These are phyloP conservation scores for Bambusicola thoracicus DNA, from an alignment of 2,113 vertebrate genomes.

Conservation along the genomic window DNA sequence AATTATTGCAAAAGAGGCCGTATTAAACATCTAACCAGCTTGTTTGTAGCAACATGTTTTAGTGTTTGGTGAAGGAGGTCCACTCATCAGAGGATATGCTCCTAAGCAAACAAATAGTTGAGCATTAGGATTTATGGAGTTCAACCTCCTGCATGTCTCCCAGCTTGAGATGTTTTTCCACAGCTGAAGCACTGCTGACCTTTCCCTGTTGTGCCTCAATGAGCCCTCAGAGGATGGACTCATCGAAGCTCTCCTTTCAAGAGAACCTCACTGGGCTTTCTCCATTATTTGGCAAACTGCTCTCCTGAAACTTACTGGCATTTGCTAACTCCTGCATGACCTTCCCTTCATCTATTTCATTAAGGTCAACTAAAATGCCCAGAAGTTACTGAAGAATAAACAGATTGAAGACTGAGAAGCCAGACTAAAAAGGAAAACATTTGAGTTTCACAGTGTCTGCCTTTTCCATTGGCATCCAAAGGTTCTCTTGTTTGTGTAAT, in stretches of 20 bases:
- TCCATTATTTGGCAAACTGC: neutral
- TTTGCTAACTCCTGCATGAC: neutral
- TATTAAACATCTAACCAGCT: neutral
- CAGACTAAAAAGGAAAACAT: rapidly evolving
- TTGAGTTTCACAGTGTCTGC: neutral
- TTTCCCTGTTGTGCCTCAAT: neutral
- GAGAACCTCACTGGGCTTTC: neutral
- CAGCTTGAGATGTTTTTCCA: neutral
- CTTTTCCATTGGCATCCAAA: neutral
- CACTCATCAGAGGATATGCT: neutral
- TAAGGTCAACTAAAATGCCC: neutral
- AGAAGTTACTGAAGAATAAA: neutral
- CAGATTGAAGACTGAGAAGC: neutral
- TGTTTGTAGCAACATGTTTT: neutral
- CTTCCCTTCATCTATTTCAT: neutral
- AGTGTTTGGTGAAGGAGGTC: neutral
- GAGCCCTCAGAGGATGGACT: neutral
- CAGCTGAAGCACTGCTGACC: neutral
- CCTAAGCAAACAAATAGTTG: neutral
- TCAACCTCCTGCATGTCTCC: neutral
- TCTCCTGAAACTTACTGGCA: neutral
- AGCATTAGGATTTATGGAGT: neutral
- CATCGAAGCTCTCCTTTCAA: neutral
- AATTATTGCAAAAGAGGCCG: neutral
- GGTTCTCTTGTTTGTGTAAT: rapidly evolving